Base-by-base conservation (phyloP, 2,888 invertebrate species). In the Drosophila nigricruria region DNA sequence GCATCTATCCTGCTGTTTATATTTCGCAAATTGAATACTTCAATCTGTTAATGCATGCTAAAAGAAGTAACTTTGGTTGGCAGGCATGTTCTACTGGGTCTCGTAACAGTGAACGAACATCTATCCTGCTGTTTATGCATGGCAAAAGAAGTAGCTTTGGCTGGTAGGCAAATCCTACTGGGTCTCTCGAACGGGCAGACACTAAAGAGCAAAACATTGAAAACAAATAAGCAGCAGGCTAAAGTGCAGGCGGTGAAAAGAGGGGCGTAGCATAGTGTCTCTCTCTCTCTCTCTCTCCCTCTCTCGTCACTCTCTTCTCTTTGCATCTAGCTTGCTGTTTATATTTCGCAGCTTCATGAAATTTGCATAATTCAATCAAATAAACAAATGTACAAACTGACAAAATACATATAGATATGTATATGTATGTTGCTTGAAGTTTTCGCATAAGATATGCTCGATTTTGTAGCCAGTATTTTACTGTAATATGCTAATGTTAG, bases 121-220 rank as follows among this genome's bases (percentile, higher is more conserved):
- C n/a, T n/a, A n/a, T n/a, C n/a, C n/a, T n/a, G n/a, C 32, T 50
- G 14, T 10, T 32, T 14, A 50, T 14, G 18, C 50, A 50, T 32
- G 32, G 6, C 27, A 14, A 1, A 14, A 8, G 50, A 12, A 32
- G 50, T 16, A 10, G 18, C 32, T 50, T 50, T 18, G 8, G 18
- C n/a, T 4, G 4, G 12, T 3, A 4, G 4, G 3, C 18, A 16
- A 9, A 32, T 32, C 32, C 32, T 50, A 2, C 32, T 50, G 50
- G 50, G 50, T 50, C 3, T n/a, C n/a, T n/a, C n/a, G n/a, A n/a
- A n/a, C n/a, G n/a, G n/a, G n/a, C n/a, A n/a, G n/a, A n/a, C n/a
- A n/a, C n/a, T n/a, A n/a, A n/a, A n/a, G 43, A 58, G 25, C 57
- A 62, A 63, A 53, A 43, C 42, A 49, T 53, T 27, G 36, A 20